Evolutionary conservation across 1,140 invertebrate species (phyloP).

Genomic region (Caenorhabditis remanei): DNA sequence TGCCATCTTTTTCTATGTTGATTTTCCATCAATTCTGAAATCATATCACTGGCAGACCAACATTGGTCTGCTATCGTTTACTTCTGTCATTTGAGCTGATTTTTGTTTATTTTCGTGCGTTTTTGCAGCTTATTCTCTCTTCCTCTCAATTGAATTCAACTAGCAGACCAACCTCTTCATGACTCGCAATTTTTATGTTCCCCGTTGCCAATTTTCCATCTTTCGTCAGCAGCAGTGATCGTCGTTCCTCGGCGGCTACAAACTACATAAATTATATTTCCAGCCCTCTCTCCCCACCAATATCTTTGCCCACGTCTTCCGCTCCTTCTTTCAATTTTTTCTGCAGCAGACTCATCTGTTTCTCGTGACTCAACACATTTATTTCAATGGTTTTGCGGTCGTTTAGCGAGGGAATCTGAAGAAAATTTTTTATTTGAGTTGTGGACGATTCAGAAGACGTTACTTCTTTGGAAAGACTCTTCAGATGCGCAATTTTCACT

Average conservation of each 20-base stretch:
- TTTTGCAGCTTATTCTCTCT: too few relatives aligned
- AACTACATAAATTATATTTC: neutral
- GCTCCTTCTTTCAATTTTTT: neutral
- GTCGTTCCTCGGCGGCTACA: neutral
- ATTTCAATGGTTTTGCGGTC: conserved; percentile 27
- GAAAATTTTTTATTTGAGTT: neutral
- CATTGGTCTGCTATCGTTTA: too few relatives aligned
- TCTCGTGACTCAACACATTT: neutral
- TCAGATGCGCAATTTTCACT: conserved; percentile 31
- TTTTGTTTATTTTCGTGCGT: neutral
- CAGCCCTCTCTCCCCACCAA: neutral
- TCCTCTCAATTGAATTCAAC: too few relatives aligned
- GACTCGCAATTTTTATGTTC: conserved; percentile 26
- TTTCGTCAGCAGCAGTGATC: conserved; percentile 10
- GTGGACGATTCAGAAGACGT: neutral
- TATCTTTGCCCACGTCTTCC: conserved; percentile 36
- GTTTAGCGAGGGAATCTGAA: conserved; percentile 7
- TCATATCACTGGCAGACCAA: too few relatives aligned
- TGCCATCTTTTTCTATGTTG: too few relatives aligned
- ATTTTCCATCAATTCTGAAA: too few relatives aligned
- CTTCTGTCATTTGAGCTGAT: too few relatives aligned
- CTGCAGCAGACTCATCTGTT: conserved; percentile 11
- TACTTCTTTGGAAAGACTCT: neutral
- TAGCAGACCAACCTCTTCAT: conserved; percentile 67
- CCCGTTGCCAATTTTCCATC: conserved; percentile 29